These are phyloP conservation scores for Craterocephalus amniculus DNA, from an alignment of 2,797 vertebrate species.

Conservation along the genomic window DNA sequence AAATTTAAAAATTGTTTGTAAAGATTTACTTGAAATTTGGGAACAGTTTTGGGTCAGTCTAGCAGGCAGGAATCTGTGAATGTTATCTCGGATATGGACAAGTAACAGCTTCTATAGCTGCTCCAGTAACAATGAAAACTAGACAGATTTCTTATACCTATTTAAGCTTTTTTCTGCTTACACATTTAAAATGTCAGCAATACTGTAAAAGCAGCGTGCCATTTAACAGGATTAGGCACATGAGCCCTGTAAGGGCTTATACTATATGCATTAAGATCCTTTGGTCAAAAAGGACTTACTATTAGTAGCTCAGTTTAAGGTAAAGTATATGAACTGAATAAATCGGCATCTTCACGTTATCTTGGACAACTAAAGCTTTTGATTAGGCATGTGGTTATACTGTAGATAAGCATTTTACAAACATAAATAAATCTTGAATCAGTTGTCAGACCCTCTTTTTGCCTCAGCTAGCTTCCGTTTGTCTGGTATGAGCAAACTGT, in stretches of 20 bases:
- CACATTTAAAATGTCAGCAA: constrained; percentile 27
- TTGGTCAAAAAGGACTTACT: constrained; percentile 11
- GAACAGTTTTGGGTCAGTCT: neutral
- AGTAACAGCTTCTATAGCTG: neutral
- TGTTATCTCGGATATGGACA: neutral
- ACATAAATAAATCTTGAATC: constrained; percentile 5
- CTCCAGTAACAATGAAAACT: constrained; percentile 8
- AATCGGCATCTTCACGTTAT: neutral
- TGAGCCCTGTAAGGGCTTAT: constrained; percentile 22
- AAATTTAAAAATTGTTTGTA: constrained; percentile 26
- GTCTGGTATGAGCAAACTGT: neutral
- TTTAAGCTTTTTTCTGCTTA: constrained; percentile 1
- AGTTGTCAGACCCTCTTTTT: neutral
- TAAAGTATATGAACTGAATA: constrained; percentile 11
- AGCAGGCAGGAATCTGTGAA: neutral
- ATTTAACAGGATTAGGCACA: constrained; percentile 33
- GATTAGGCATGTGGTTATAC: neutral
- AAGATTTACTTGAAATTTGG: constrained; percentile 27
- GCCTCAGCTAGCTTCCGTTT: neutral
- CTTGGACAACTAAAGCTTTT: neutral
- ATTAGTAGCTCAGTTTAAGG: constrained; percentile 8
- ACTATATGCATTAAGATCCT: constrained; percentile 35
- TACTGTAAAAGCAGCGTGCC: constrained; percentile 3
- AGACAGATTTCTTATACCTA: neutral
- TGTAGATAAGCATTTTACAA: neutral